A percentile compares a stretch with the other conserved stretches of the same genome.
These are phyloP conservation scores for Drosophila guanche DNA, from an alignment of 1,140 invertebrate genomes.

Conservation along the genomic window DNA sequence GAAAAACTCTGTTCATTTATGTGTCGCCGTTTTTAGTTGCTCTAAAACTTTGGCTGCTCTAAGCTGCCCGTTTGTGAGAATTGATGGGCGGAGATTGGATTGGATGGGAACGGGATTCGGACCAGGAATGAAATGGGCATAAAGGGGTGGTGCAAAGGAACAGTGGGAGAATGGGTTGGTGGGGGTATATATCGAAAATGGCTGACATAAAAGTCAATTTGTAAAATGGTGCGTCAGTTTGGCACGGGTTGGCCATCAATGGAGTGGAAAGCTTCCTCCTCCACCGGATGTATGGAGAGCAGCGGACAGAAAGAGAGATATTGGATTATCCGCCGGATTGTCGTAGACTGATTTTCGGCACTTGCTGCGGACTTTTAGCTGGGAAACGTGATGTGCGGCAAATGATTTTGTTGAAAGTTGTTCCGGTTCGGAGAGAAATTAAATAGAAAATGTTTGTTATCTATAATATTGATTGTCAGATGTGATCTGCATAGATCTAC, in stretches of 20 bases:
- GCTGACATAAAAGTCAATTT: constrained; percentile 59
- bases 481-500: too few species aligned
- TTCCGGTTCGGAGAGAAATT: too few species aligned
- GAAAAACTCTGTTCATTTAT: constrained; percentile 56
- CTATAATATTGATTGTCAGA: too few species aligned
- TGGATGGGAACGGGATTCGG: constrained; percentile 2
- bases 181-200: constrained; percentile 35
- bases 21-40: constrained; percentile 68
- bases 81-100: constrained; percentile 18
- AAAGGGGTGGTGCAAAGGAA: constrained; percentile 5
- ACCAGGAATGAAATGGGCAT: not conserved
- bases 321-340: constrained; percentile 56
- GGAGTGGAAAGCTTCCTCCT: constrained; percentile 62
- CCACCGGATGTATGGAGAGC: constrained; percentile 22
- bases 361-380: constrained; percentile 24
- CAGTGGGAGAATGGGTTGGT: not conserved
- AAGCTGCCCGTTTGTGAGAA: constrained; percentile 49
- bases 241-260: constrained; percentile 64
- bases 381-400: constrained; percentile 6
- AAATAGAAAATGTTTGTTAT: too few species aligned
- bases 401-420: too few species aligned
- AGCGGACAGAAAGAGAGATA: constrained; percentile 39
- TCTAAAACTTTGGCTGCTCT: constrained; percentile 49
- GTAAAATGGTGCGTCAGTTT: constrained; percentile 46
- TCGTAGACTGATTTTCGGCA: constrained; percentile 32